A percentile compares a stretch with the other conserved stretches of the same genome.
phyloP scores from a whole-genome alignment of 2,888 invertebrate species.

The Drosophila stalkeri region DNA sequence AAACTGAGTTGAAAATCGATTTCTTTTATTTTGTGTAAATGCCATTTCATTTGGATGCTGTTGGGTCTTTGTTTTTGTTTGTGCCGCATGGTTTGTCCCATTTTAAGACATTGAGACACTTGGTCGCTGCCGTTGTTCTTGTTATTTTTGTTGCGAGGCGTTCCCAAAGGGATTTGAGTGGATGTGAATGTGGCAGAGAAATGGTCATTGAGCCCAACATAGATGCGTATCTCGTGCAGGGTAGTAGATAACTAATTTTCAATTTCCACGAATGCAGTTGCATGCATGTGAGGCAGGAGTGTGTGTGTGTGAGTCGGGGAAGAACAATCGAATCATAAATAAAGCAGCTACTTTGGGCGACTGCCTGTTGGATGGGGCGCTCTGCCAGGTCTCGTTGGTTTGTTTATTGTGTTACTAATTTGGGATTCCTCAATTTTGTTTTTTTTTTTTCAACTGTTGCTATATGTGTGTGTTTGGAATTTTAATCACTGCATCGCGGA shows the following conservation, averaged over 20 bases:
- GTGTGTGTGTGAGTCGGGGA: constrained; percentile 13
- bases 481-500: constrained; percentile 73
- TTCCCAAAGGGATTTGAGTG: constrained; percentile 64
- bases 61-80: constrained; percentile 61
- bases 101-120: constrained; percentile 73
- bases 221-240: constrained; percentile 67
- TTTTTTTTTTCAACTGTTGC: constrained; percentile 19
- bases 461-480: constrained; percentile 69
- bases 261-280: constrained; percentile 75
- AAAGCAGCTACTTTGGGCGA: constrained; percentile 73
- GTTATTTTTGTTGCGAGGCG: constrained; percentile 64
- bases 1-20: constrained; percentile 69
- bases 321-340: constrained; percentile 71
- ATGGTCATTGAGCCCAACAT: constrained; percentile 51
- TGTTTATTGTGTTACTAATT: constrained; percentile 81
- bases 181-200: constrained; percentile 58
- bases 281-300: constrained; percentile 38
- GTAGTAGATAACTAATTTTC: constrained; percentile 75
- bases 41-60: constrained; percentile 71
- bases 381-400: constrained; percentile 62
- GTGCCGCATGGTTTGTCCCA: constrained; percentile 77
- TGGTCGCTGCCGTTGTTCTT: constrained; percentile 45
- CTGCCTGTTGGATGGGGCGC: constrained; percentile 39
- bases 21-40: constrained; percentile 73
- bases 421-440: constrained; percentile 67